Base-by-base conservation (phyloP, 2,797 vertebrate species). In the Heterohyrax brucei region DNA sequence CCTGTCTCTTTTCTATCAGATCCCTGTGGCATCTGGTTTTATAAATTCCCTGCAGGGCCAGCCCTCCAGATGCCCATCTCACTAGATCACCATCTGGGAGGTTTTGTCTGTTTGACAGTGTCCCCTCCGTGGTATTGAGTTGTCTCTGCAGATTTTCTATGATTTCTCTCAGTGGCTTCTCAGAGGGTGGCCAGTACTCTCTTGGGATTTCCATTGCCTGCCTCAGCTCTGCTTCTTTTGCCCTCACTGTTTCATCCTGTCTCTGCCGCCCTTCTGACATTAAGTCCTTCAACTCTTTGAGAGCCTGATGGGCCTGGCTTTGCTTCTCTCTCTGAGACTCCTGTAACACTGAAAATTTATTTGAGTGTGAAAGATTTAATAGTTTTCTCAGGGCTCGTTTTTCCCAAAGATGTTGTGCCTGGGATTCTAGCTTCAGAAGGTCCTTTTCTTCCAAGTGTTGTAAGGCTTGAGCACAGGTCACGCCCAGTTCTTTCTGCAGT, bases 11-110 rank as follows among this genome's bases (percentile, higher is more conserved):
- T 10, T 90, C 75, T 82, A 98, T 86, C 62, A 97, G 21, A 26
- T 91, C 93, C 0, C 0, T 73, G 4, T 93, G 21, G 24, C 96
- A 53, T 3, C 77, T 95, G 28, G 86, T 98, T 90, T 93, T 96
- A 75, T 98, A 98, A 95, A 98, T 97, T 77, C 98, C 98, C 78
- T 97, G 95, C 61, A 98, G 94, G n/a, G 98, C 98, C 75, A 98
- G 88, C 0, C 98, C 98, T 78, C 98, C 98, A 0, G 98, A 98
- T 0, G 98, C 97, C 72, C 82, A 2, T 83, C 79, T 96, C 87
- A 99, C 28, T 39, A 98, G 79, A n/a, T 98, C 97, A 4, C 0
- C 3, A 2, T 97, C 97, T 0, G 98, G 76, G 64, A 98, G 21
- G 0, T 95, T 98, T 87, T 95, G 39, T 0, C 12, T 86, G 10